A percentile compares a stretch with the other conserved stretches of the same genome.
Evolutionary conservation across 64 coral and sea anemone genomes (phyloP).

Genomic region (Astreopora myriophthalma): DNA sequence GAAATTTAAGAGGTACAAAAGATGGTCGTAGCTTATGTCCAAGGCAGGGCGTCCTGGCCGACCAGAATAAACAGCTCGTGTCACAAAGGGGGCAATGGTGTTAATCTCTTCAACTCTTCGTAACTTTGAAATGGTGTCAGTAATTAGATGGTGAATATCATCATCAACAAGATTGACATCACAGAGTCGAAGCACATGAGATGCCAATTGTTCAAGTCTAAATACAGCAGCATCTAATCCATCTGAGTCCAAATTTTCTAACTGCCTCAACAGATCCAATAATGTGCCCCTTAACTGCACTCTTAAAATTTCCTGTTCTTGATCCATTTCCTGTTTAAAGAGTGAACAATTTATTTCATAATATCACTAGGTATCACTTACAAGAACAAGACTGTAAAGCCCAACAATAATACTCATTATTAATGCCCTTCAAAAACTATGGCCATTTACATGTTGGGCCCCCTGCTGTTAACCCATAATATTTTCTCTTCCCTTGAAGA

Average conservation of each 20-base stretch:
- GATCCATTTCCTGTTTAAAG: not conserved
- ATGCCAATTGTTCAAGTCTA: slow-evolving; percentile 37
- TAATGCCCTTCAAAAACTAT: not conserved
- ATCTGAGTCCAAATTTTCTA: slow-evolving; percentile 51
- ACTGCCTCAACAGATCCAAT: not conserved
- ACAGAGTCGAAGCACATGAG: slow-evolving; percentile 46
- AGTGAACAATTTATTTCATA: not conserved
- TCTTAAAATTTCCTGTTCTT: not conserved
- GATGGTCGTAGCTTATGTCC: slow-evolving; percentile 57
- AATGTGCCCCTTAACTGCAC: not conserved
- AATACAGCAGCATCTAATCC: slow-evolving; percentile 9
- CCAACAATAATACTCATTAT: not conserved
- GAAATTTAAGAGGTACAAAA: slow-evolving; percentile 29
- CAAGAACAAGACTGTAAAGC: not conserved
- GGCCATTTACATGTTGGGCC: not conserved
- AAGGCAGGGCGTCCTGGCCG: slow-evolving; percentile 40
- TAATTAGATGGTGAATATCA: slow-evolving; percentile 30
- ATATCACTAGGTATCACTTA: not conserved
- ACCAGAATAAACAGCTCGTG: slow-evolving; percentile 10
- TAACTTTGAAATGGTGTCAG: slow-evolving; percentile 22
- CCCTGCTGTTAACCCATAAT: not conserved
- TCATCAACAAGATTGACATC: slow-evolving; percentile 48
- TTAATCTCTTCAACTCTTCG: slow-evolving; percentile 35
- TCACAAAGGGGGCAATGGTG: not conserved
- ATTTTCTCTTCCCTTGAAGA: not conserved